Base-by-base conservation (phyloP, 2,113 vertebrate genomes). In the Empidonax traillii region DNA sequence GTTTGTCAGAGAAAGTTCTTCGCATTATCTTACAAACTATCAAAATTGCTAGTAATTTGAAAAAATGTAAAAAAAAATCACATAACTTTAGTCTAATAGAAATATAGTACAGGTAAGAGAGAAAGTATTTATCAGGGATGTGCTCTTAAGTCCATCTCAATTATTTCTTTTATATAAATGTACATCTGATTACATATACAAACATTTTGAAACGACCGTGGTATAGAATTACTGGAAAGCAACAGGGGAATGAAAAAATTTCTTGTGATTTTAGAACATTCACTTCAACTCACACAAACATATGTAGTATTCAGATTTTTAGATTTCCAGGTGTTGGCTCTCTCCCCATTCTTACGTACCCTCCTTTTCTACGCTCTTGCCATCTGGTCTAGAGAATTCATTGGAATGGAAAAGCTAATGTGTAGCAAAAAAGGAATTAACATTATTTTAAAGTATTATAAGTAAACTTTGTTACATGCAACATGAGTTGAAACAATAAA, bases 1-100 rank as follows among this genome's bases (percentile, higher is more conserved):
- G 98, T 98, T 98, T 98, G 98, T 98, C 98, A 98, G 98, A 98
- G 98, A 98, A 98, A 98, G 98, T 98, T 98, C 98, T 98, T 98
- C 91, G 94, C 97, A 97, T 98, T 98, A 98, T 98, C 98, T 98
- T 98, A 98, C 98, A 98, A 98, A 98, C 98, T 98, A 98, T 98
- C 98, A 98, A 98, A 98, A 98, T 98, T 98, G 98, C 98, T 98
- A 98, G 98, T 98, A 98, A 98, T 98, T 98, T 98, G 98, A 98
- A 98, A 98, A 98, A 98, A 98, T 97, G 97, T 98, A 98, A 98
- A 98, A 98, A 98, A 98, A 98, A 98, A 98, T 97, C 98, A 98
- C 98, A 96, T 98, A 98, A 98, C 98, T 98, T 98, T 98, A 98
- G 98, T 98, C 98, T 98, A 98, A 98, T 98, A 98, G 98, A 98